phyloP scores from a whole-genome alignment of 2,797 vertebrate genomes.

The Halcyon smyrnensis region DNA sequence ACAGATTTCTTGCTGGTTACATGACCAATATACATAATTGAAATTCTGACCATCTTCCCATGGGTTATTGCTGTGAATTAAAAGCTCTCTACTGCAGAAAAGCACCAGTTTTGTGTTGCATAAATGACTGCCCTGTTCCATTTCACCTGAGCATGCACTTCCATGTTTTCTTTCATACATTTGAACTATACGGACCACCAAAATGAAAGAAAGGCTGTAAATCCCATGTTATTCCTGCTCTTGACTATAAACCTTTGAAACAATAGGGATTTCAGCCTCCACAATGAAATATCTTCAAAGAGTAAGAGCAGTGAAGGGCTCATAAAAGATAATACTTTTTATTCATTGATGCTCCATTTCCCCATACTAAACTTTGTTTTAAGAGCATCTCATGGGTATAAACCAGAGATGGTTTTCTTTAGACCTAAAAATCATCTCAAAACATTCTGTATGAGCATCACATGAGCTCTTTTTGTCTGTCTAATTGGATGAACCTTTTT shows the following conservation, averaged over 20 bases:
- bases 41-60: neutral
- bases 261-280: neutral
- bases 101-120: neutral
- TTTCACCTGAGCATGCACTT: neutral
- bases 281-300: neutral
- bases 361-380: neutral
- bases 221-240: neutral
- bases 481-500: neutral
- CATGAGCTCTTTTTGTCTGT: neutral
- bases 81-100: neutral
- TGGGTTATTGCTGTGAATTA: neutral
- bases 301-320: neutral
- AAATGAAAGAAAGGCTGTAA: neutral
- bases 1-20: neutral
- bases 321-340: neutral
- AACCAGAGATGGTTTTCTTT: neutral
- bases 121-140: neutral
- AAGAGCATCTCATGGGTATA: neutral
- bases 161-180: neutral
- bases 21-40: accelerated
- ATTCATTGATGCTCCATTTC: neutral
- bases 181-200: neutral
- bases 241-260: neutral
- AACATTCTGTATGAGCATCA: neutral
- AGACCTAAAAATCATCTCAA: neutral